Base-by-base conservation (phyloP, 2,888 invertebrate species). In the Cheilosia vulpina region DNA sequence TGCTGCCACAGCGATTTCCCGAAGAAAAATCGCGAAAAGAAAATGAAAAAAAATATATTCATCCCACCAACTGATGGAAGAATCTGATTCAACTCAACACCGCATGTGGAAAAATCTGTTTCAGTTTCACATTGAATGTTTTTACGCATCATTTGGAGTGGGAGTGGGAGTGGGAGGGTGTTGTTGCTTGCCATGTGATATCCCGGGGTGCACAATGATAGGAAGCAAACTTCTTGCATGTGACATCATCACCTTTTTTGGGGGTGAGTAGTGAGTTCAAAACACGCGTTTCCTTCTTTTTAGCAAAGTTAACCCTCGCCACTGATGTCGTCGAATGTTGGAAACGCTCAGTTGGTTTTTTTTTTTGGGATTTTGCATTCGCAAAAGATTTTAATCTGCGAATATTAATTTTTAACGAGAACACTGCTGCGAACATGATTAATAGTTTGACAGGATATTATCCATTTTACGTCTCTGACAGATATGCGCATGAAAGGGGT, bases 401-500 rank as follows among this genome's bases (percentile, higher is more conserved):
- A 81, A 85, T 85, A 85, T 85, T 85, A 85, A 85, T 85, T 85
- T 85, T 85, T 85, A 85, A 85, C 85, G 85, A 85, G 85, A 76
- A 80, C 69, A 81, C 81, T 85, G 85, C 85, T 81, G 85, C 66
- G 85, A 85, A 68, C 76, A 81, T 85, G 85, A 85, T 85, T 85
- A 85, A 85, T 85, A 85, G 85, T 85, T 77, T 62, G 81, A 81
- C 85, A 85, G 85, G 81, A 81, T 77, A 81, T 76, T 81, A 68
- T 81, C 52, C 85, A 76, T 80, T 84, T 85, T 60, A 53, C 50
- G 73, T 69, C 72, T 57, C 43, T 34, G 27, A 47, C 73, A 75
- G 65, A 66, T 24, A 57, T 63, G 43, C 21, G 11, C n/a, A 7
- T 21, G 34, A 66, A 69, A 58, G 75, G 79, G 79, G 43, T 78